Evolutionary conservation across 2,888 invertebrate species (phyloP).

Genomic region (Alentia gelatinosa): DNA sequence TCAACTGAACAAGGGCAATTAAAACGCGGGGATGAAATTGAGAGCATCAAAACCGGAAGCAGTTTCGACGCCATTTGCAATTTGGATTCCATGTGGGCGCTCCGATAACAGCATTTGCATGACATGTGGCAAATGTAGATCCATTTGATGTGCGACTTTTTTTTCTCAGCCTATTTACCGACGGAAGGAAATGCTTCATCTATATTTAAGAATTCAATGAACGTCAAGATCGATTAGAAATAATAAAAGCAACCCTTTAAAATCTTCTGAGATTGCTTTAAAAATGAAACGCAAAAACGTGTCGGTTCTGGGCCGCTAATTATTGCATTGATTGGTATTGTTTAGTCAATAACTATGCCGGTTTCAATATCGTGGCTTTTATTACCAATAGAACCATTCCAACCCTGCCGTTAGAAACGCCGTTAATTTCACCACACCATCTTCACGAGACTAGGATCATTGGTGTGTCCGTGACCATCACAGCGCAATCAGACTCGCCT

Average conservation of each 20-base stretch:
- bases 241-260: too few relatives aligned
- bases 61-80: conserved; percentile 39
- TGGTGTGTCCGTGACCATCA: too few relatives aligned
- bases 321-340: not conserved
- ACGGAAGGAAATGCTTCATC: not conserved
- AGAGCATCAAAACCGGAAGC: conserved; percentile 29
- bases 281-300: too few relatives aligned
- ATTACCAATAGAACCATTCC: too few relatives aligned
- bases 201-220: not conserved
- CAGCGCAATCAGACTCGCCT: too few relatives aligned
- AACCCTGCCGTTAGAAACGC: too few relatives aligned
- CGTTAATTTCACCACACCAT: too few relatives aligned
- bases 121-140: conserved; percentile 3
- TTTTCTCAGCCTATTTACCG: not conserved
- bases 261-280: too few relatives aligned
- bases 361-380: too few relatives aligned
- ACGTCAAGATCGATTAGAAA: not conserved
- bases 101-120: not conserved
- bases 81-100: conserved; percentile 39
- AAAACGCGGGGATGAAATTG: not conserved
- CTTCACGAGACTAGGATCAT: too few relatives aligned
- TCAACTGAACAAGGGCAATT: conserved; percentile 30
- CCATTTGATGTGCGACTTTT: not conserved
- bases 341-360: not conserved
- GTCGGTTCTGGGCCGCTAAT: not conserved